Conservation (phyloP, 2,113 vertebrate species). For the Gracilinanus agilis region DNA sequence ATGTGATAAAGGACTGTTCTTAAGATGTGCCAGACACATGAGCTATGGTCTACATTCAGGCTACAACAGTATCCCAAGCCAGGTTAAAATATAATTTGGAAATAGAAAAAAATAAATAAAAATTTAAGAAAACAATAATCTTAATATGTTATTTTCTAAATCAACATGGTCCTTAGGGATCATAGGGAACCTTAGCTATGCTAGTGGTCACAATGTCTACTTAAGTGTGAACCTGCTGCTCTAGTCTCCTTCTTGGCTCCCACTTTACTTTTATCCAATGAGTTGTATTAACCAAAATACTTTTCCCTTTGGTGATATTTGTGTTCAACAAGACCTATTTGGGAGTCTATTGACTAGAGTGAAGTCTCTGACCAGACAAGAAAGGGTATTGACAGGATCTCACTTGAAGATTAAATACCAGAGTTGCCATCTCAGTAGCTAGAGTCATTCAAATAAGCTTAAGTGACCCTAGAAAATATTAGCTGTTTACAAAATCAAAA, state of each 20-base stretch:
- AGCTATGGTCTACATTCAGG: neutral
- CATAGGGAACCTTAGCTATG: neutral
- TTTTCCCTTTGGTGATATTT: neutral
- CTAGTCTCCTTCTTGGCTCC: too few relatives aligned
- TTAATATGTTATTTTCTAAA: neutral
- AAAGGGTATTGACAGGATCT: neutral
- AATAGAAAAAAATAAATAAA: neutral
- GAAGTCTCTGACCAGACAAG: neutral
- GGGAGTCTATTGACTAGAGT: neutral
- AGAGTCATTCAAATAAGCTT: neutral
- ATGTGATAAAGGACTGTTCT: too few relatives aligned
- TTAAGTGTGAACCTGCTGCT: too few relatives aligned
- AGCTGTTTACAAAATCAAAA: neutral
- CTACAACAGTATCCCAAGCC: neutral
- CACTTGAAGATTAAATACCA: neutral
- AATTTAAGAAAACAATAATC: neutral
- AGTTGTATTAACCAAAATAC: neutral
- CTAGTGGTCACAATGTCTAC: too few relatives aligned
- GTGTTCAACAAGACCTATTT: neutral
- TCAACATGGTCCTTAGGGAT: too few relatives aligned
- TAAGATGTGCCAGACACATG: neutral
- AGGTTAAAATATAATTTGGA: neutral
- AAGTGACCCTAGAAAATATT: neutral
- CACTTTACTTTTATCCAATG: neutral
- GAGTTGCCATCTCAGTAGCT: neutral